These are phyloP conservation scores for Iselma pallidipennis DNA, from an alignment of 2,888 invertebrate genomes.

Conservation along the genomic window DNA sequence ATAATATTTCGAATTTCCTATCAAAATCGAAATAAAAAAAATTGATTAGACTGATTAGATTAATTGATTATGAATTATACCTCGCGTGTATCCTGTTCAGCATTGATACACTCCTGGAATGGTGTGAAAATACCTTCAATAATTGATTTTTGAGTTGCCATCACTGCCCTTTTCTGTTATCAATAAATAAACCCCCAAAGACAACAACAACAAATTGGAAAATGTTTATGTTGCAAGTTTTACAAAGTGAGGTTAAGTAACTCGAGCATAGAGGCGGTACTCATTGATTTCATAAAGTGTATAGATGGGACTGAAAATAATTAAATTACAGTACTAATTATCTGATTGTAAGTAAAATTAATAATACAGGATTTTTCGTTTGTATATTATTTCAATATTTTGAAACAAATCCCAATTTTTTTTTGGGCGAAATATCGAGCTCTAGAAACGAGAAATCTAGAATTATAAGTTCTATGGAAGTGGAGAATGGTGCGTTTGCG, in stretches of 20 bases:
- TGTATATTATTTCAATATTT: too few species aligned
- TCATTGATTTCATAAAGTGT: neutral
- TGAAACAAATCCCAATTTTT: too few species aligned
- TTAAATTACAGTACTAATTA: too few species aligned
- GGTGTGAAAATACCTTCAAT: conserved; percentile 69
- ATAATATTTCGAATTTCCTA: conserved; percentile 72
- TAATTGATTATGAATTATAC: too few species aligned
- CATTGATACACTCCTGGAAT: conserved; percentile 77
- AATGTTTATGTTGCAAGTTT: neutral
- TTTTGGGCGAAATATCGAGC: too few species aligned
- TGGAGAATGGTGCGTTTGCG: neutral
- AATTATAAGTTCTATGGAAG: neutral
- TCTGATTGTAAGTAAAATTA: too few species aligned
- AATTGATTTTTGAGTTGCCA: conserved; percentile 37
- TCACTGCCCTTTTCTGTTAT: neutral
- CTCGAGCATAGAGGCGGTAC: neutral
- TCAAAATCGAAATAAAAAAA: too few species aligned
- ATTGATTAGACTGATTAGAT: too few species aligned
- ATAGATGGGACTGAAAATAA: neutral
- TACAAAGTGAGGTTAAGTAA: neutral
- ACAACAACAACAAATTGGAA: neutral
- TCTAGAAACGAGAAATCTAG: too few species aligned
- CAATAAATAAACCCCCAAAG: neutral
- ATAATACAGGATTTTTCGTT: too few species aligned
- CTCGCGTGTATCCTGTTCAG: conserved; percentile 81